A percentile compares a stretch with the other conserved stretches of the same genome.
Conservation (phyloP, 2,888 invertebrate genomes). For the Lathronympha strigana region DNA sequence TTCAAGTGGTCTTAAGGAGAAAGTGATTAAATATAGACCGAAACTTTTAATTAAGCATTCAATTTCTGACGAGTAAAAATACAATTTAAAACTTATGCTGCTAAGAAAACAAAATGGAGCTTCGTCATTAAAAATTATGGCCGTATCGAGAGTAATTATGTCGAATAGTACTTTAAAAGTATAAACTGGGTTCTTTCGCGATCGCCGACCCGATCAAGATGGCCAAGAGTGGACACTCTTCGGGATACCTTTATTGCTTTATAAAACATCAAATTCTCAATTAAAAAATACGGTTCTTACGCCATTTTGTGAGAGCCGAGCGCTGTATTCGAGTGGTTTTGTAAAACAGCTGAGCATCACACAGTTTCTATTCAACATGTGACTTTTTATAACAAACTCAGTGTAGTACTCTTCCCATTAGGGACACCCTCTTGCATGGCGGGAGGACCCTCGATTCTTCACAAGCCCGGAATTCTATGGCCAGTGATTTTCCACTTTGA, state of each 20-base stretch:
- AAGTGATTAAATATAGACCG: too few species aligned
- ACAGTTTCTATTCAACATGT: not conserved
- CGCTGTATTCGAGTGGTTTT: not conserved
- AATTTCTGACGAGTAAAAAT: too few species aligned
- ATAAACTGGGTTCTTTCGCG: conserved; percentile 47
- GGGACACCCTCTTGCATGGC: conserved; percentile 60
- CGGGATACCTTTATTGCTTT: conserved; percentile 35
- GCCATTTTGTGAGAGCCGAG: not conserved
- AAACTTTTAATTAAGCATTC: too few species aligned
- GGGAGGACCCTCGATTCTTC: conserved; percentile 66
- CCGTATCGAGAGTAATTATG: conserved; percentile 32
- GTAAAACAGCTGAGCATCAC: conserved; percentile 1
- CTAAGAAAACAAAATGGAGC: not conserved
- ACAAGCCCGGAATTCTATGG: conserved; percentile 68
- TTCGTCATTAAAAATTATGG: conserved; percentile 25
- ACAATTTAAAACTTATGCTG: too few species aligned
- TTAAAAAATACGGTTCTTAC: not conserved
- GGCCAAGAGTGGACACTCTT: conserved; percentile 56
- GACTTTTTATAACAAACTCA: not conserved
- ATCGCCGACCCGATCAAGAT: conserved; percentile 55
- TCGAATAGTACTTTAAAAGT: conserved; percentile 40
- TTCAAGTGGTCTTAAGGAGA: too few species aligned
- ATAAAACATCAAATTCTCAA: not conserved
- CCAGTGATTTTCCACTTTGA: conserved; percentile 62
- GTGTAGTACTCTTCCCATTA: conserved; percentile 61